Base-by-base conservation (phyloP, 92 coral and sea anemone species). In the Umimayanthus chanpuru region DNA sequence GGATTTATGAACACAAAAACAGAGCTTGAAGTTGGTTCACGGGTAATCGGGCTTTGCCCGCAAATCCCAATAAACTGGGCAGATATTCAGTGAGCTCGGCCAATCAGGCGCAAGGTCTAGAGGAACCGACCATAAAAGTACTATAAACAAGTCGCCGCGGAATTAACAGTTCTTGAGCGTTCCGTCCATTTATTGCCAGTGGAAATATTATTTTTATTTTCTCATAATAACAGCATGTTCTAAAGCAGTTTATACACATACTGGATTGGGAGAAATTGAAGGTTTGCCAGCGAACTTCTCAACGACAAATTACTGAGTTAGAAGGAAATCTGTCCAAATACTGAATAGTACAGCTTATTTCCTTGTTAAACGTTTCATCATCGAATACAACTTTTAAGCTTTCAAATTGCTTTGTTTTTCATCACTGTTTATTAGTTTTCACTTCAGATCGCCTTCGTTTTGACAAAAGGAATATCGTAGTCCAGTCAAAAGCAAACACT, bases 11-110 rank as follows among this genome's bases (percentile, higher is more conserved):
- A 81, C 96, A 89, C 76, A 77, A 91, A 93, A 93, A 93, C 94
- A 93, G 89, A 86, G 74, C 91, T 56, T 49, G 43, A 91, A 92
- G 90, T 89, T 94, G 93, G 96, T 92, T 90, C 89, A 91, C 93
- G 89, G 93, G 88, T 92, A 89, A 93, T 93, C 93, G 88, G 82
- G 81, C 85, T 86, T 86, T 91, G 83, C 86, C 98, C 95, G 90
- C 98, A 94, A 92, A 89, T 88, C 92, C 89, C 91, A 93, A 91
- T 94, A 81, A 93, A 73, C 80, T 61, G 76, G 76, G 78, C 55
- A 75, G 74, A 55, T 92, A 94, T 94, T 93, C 79, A 83, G n/a
- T 44, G 39, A 25, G 39, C 26, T 26, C 6, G 65, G 39, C 87
- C 87, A 83, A 83, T 83, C 87, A 71, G 26, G 9, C 5, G 38